Evolutionary conservation across 2,888 invertebrate genomes (phyloP).

Genomic region (Neuroscelio doddi): DNA sequence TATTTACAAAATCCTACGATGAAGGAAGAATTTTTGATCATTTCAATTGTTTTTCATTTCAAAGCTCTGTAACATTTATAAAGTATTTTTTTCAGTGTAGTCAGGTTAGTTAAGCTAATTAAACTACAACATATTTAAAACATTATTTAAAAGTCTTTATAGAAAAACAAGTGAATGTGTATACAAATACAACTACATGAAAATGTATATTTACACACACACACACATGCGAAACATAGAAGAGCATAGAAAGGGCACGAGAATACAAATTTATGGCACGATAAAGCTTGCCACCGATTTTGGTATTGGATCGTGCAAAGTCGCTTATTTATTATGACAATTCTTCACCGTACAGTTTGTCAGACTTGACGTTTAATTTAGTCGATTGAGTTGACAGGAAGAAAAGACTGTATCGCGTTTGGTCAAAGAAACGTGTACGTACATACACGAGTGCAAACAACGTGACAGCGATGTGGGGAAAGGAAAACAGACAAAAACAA

Average conservation of each 20-base stretch:
- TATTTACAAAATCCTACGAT: too few species aligned
- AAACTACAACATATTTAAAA: too few species aligned
- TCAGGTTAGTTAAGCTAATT: too few species aligned
- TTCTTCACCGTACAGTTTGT: slow-evolving; percentile 51
- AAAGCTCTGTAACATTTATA: too few species aligned
- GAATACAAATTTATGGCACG: slow-evolving; percentile 52
- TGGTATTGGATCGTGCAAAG: slow-evolving; percentile 52
- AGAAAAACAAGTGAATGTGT: too few species aligned
- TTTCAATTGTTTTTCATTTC: too few species aligned
- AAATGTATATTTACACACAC: too few species aligned
- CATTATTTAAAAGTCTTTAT: too few species aligned
- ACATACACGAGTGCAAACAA: slow-evolving; percentile 1
- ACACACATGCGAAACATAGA: too few species aligned
- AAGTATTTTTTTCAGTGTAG: too few species aligned
- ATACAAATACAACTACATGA: too few species aligned
- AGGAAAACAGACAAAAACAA: slow-evolving; percentile 4
- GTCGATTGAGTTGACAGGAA: slow-evolving; percentile 30
- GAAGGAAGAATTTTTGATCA: too few species aligned
- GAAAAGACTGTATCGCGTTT: slow-evolving; percentile 27
- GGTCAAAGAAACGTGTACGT: slow-evolving; percentile 30
- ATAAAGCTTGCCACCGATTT: slow-evolving; percentile 55
- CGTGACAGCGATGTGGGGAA: slow-evolving; percentile 29
- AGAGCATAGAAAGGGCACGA: slow-evolving; percentile 14
- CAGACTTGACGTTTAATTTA: slow-evolving; percentile 53
- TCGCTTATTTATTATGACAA: slow-evolving; percentile 55